phyloP scores from a whole-genome alignment of 1,140 invertebrate genomes.

The Piezodorus guildinii region DNA sequence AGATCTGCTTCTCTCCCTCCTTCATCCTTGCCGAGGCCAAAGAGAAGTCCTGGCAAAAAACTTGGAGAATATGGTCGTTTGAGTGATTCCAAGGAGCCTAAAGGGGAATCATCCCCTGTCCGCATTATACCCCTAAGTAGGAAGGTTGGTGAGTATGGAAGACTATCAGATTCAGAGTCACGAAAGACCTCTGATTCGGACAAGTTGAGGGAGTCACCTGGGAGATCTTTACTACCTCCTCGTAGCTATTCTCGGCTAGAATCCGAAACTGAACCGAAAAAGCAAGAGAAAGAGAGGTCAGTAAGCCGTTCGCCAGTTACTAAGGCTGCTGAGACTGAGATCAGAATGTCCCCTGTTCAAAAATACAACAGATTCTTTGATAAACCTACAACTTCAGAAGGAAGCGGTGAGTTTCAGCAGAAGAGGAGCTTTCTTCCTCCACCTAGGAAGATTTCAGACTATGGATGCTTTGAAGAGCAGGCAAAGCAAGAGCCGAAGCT shows the following conservation, averaged over 20 bases:
- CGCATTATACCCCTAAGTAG: slow-evolving; percentile 22
- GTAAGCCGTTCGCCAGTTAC: neutral
- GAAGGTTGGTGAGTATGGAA: slow-evolving; percentile 30
- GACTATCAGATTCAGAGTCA: slow-evolving; percentile 27
- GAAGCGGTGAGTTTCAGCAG: slow-evolving; percentile 16
- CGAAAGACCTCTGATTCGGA: slow-evolving; percentile 11
- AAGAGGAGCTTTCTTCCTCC: slow-evolving; percentile 28
- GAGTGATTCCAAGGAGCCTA: slow-evolving; percentile 33
- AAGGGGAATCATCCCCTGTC: slow-evolving; percentile 20
- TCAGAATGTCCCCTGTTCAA: neutral
- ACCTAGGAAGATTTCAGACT: slow-evolving; percentile 30
- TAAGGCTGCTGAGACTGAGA: neutral
- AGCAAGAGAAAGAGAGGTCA: slow-evolving; percentile 2
- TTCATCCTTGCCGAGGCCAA: slow-evolving; percentile 52
- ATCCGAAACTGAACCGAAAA: neutral
- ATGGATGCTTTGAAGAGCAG: slow-evolving; percentile 25
- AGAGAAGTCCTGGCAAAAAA: slow-evolving; percentile 37
- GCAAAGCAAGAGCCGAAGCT: slow-evolving; percentile 28
- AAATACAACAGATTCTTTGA: slow-evolving; percentile 15
- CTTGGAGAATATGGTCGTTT: slow-evolving; percentile 30
- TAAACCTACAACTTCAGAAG: slow-evolving; percentile 15
- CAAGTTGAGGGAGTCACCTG: slow-evolving; percentile 12
- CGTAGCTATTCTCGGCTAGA: slow-evolving; percentile 21
- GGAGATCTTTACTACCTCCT: slow-evolving; percentile 13
- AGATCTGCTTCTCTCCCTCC: slow-evolving; percentile 46